A percentile compares a stretch with the other conserved stretches of the same genome.
These are phyloP conservation scores for Corythoichthys haematopterus DNA, from an alignment of 2,113 vertebrate genomes.

Conservation along the genomic window DNA sequence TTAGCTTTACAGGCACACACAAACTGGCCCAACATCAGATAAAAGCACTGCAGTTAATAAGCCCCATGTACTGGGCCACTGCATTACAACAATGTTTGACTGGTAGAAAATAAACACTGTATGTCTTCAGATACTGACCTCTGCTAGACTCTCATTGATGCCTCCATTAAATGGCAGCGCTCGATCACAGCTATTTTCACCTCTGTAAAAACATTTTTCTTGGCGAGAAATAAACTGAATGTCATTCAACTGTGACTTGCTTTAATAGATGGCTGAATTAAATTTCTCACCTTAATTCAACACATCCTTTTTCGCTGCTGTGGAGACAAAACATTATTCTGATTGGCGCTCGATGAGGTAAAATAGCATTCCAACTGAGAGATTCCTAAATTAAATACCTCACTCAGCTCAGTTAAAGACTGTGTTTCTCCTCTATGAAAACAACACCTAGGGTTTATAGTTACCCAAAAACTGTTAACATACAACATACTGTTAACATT, in stretches of 20 bases:
- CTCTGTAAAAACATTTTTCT: too few species aligned
- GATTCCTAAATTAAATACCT: neutral
- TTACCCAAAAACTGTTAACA: too few species aligned
- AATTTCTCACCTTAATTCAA: neutral
- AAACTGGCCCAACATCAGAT: constrained; percentile 29
- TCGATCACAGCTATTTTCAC: too few species aligned
- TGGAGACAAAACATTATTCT: neutral
- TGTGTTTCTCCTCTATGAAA: neutral
- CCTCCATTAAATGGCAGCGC: too few species aligned
- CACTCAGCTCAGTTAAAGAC: neutral
- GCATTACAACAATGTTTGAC: neutral
- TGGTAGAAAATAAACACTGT: neutral
- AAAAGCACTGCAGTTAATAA: neutral
- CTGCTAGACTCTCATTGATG: too few species aligned
- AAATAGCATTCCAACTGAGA: neutral
- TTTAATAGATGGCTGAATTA: neutral
- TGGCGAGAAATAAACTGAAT: too few species aligned
- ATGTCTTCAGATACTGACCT: neutral
- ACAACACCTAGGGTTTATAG: neutral
- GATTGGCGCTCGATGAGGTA: neutral
- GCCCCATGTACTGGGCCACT: neutral
- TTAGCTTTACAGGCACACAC: constrained; percentile 22
- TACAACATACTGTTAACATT: too few species aligned
- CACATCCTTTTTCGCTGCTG: neutral
- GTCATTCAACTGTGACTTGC: neutral